These are phyloP conservation scores for Psittacula cyanocephala DNA, from an alignment of 2,113 vertebrate genomes.

Conservation along the genomic window DNA sequence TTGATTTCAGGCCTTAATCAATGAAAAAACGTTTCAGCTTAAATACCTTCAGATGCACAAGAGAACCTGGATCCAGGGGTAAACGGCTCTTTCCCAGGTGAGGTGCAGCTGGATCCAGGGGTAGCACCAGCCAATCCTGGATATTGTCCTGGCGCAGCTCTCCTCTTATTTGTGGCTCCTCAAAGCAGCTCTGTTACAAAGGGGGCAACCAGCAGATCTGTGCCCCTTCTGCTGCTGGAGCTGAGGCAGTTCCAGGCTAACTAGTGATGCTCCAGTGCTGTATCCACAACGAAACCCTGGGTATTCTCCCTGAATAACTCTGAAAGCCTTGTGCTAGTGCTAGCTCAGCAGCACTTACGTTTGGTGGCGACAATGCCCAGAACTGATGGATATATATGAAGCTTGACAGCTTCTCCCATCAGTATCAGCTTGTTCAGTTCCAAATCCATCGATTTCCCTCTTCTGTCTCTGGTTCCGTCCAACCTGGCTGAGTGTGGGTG, in stretches of 20 bases:
- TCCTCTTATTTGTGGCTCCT: background rate
- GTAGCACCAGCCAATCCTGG: background rate
- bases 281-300: fast-evolving
- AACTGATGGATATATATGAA: background rate
- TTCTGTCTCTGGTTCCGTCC: background rate
- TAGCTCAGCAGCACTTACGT: background rate
- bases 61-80: background rate
- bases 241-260: background rate
- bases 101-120: background rate
- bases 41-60: background rate
- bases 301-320: background rate
- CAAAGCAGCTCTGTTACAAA: fast-evolving
- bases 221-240: background rate
- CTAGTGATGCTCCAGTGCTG: background rate
- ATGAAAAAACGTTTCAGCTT: slow-evolving; percentile 14
- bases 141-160: background rate
- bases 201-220: background rate
- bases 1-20: slow-evolving; percentile 56
- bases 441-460: background rate
- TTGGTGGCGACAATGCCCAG: background rate
- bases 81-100: background rate
- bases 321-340: background rate
- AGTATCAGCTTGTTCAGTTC: background rate
- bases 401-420: background rate
- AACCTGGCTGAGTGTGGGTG: background rate